A percentile compares a stretch with the other conserved stretches of the same genome.
These are phyloP conservation scores for Erpornis zantholeuca DNA, from an alignment of 2,113 vertebrate species.

Conservation along the genomic window DNA sequence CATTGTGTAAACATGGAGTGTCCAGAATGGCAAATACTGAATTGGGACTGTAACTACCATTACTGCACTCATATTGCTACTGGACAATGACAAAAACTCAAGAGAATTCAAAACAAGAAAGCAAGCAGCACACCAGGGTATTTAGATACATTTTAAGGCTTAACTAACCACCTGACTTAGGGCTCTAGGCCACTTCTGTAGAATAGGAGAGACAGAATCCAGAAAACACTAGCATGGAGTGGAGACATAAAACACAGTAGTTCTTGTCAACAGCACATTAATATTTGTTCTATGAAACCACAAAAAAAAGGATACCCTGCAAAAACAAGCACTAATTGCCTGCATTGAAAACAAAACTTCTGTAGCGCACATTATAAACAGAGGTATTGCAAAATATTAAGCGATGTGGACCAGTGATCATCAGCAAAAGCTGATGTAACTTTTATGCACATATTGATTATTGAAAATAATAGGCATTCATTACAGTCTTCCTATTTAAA, in stretches of 20 bases:
- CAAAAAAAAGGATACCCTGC: constrained; percentile 38
- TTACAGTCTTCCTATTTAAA: constrained; percentile 66
- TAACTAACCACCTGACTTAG: background rate
- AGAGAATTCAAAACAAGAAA: background rate
- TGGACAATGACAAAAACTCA: background rate
- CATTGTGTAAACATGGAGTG: constrained; percentile 29
- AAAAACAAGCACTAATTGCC: constrained; percentile 51
- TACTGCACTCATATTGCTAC: constrained; percentile 6
- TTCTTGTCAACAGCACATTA: constrained; percentile 4
- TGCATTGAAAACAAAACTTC: constrained; percentile 14
- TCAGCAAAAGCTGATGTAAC: constrained; percentile 41
- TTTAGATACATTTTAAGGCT: background rate
- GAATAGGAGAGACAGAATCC: background rate
- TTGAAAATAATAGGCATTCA: constrained; percentile 46
- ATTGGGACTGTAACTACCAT: background rate
- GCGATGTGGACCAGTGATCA: constrained; percentile 42
- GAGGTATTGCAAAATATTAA: constrained; percentile 43
- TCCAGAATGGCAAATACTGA: constrained; percentile 32
- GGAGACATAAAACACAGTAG: constrained; percentile 42
- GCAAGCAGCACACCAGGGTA: background rate
- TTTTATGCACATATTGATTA: constrained; percentile 44
- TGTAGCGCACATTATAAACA: constrained; percentile 33
- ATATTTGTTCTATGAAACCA: constrained; percentile 5
- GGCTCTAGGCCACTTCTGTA: background rate
- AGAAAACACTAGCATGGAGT: constrained; percentile 14